A percentile compares a stretch with the other conserved stretches of the same genome.
Conservation (phyloP, 2,888 invertebrate species). For the Notodonta ziczac region DNA sequence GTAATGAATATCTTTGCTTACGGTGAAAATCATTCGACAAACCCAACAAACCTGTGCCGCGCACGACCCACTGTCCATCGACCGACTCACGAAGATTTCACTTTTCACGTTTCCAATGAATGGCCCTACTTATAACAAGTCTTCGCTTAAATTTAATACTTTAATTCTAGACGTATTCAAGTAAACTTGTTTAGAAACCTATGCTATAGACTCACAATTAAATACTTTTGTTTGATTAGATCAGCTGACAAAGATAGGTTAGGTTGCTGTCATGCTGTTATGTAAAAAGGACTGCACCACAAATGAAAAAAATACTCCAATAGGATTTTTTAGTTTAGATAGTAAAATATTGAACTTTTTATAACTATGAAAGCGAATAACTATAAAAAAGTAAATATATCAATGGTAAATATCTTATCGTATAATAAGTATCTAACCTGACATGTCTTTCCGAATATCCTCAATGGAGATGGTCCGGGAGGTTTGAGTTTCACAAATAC, state of each 20-base stretch:
- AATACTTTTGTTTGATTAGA: slow-evolving; percentile 33
- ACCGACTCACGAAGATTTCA: slow-evolving; percentile 73
- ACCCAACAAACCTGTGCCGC: slow-evolving; percentile 73
- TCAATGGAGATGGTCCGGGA: slow-evolving; percentile 85
- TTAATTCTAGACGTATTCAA: slow-evolving; percentile 1
- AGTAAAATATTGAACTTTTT: slow-evolving; percentile 10
- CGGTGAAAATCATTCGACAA: slow-evolving; percentile 74
- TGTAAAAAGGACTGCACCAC: slow-evolving; percentile 47
- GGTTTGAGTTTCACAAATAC: slow-evolving; percentile 88
- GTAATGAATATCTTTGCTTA: slow-evolving; percentile 59
- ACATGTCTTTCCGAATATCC: slow-evolving; percentile 82
- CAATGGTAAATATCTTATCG: slow-evolving; percentile 26
- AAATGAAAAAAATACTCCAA: neutral
- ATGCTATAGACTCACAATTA: neutral
- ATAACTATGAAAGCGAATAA: slow-evolving; percentile 19
- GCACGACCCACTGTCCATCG: slow-evolving; percentile 71
- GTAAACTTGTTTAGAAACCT: slow-evolving; percentile 23
- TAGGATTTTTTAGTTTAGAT: neutral
- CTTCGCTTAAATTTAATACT: neutral
- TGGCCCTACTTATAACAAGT: slow-evolving; percentile 41
- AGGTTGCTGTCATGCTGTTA: slow-evolving; percentile 53
- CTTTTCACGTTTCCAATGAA: slow-evolving; percentile 71
- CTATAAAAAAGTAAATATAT: slow-evolving; percentile 17
- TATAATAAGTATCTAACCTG: slow-evolving; percentile 63
- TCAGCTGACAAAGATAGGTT: slow-evolving; percentile 59